phyloP scores from a whole-genome alignment of 2,113 vertebrate species.

The Prietella phreatophila region DNA sequence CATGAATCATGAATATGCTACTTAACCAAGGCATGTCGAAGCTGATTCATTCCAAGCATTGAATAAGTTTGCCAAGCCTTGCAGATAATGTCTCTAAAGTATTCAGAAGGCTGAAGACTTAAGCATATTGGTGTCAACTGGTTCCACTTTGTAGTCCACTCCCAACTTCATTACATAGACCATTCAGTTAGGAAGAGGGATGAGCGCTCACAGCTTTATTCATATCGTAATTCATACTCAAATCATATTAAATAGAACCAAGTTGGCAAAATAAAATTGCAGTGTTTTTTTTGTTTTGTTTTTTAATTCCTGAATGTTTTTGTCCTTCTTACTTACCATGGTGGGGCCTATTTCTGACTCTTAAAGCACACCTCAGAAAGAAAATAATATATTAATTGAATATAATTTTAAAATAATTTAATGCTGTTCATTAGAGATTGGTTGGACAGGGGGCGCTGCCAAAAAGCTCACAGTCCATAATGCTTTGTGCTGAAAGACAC shows the following conservation, averaged over 20 bases:
- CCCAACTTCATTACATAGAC: not conserved
- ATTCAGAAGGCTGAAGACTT: not conserved
- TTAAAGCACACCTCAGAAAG: not conserved
- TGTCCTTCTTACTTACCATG: conserved; percentile 7
- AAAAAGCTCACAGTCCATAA: not conserved
- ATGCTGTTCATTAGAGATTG: conserved; percentile 7
- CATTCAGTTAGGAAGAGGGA: not conserved
- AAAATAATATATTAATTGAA: not conserved
- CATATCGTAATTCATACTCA: not conserved
- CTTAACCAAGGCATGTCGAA: not conserved
- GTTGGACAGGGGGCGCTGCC: conserved; percentile 1
- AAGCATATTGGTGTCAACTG: not conserved
- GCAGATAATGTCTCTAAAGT: not conserved
- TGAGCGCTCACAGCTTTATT: not conserved
- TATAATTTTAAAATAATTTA: not conserved
- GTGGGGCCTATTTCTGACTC: not conserved
- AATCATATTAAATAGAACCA: not conserved
- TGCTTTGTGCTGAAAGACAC: conserved; percentile 9
- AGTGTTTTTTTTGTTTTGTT: not conserved
- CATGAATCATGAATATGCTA: conserved; percentile 1
- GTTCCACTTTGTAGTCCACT: not conserved
- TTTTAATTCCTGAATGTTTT: not conserved
- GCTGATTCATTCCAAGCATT: not conserved
- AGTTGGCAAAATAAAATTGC: not conserved
- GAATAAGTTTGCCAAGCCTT: not conserved